A percentile compares a stretch with the other conserved stretches of the same genome.
phyloP scores from a whole-genome alignment of 2,113 vertebrate genomes.

The Meriones unguiculatus region DNA sequence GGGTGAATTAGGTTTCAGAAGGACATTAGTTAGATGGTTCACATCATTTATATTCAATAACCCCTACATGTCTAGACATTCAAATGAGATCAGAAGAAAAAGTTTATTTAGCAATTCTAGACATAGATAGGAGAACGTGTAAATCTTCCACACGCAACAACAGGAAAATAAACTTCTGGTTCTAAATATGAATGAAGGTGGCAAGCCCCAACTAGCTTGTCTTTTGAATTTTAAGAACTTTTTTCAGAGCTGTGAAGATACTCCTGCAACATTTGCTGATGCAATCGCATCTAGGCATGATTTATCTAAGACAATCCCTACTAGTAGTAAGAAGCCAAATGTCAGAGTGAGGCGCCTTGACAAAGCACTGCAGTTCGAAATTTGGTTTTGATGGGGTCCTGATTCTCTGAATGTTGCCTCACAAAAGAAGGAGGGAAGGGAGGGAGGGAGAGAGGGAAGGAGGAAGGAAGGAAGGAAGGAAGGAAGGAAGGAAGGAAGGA shows the following conservation, averaged over 20 bases:
- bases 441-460: no score
- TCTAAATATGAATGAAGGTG: slow-evolving; percentile 69
- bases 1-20: slow-evolving; percentile 59
- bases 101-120: slow-evolving; percentile 69
- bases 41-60: slow-evolving; percentile 68
- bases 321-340: background rate
- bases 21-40: slow-evolving; percentile 54
- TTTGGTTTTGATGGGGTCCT: background rate
- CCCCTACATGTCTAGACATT: slow-evolving; percentile 78
- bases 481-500: no score
- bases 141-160: slow-evolving; percentile 48
- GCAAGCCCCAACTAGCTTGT: slow-evolving; percentile 8
- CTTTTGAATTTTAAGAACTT: slow-evolving; percentile 48
- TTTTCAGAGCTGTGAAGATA: slow-evolving; percentile 62
- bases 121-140: slow-evolving; percentile 47
- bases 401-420: background rate
- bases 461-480: no score
- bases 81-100: slow-evolving; percentile 70
- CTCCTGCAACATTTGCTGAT: slow-evolving; percentile 23
- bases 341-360: background rate
- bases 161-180: slow-evolving; percentile 44
- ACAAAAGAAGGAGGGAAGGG: background rate
- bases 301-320: slow-evolving; percentile 46
- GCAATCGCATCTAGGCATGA: background rate
- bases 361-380: background rate